Base-by-base conservation (phyloP, 2,113 vertebrate genomes). In the Aleadryas rufinucha region DNA sequence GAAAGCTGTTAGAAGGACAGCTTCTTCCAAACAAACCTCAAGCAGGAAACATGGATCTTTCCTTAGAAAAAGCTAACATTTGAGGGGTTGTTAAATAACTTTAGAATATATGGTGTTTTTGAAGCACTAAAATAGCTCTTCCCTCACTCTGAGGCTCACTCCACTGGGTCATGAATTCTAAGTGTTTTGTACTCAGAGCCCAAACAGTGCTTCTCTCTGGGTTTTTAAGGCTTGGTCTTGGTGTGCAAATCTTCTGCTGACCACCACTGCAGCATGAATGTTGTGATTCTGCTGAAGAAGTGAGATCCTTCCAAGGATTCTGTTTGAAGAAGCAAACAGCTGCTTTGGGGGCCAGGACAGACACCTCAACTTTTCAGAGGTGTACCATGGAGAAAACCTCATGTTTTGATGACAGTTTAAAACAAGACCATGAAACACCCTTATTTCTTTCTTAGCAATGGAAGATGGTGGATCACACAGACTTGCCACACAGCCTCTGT, bases 271-370 rank as follows among this genome's bases (percentile, higher is more conserved):
- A 26, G 8, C 14, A 41, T 6, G 11, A 74, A 17, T 16, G 13
- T 3, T 87, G 24, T 22, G 66, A 81, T 39, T 81, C 50, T 57
- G 20, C 15, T 87, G 22, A 54, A 84, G 84, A 81, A 90, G 10
- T 53, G 41, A 91, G 30, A 84, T 5, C n/a, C 5, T 17, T 18
- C 4, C 20, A 54, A 63, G 27, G 5, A 76, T 22, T 33, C 33
- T 64, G 5, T 45, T 11, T 60, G 44, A 84, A 71, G 42, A 60
- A 84, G 8, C 20, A 77, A 68, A 65, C 11, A 81, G 16, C 13
- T 66, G 7, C 24, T 45, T 6, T 22, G 13, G 13, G 10, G 6
- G 14, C 24, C 0, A 0, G 37, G 24, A 0, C 20, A 70, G 28
- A 33, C 31, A 71, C 5, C 24, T 66, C 47, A 61, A 1, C 3